phyloP scores from a whole-genome alignment of 2,797 vertebrate genomes.

The Chiloscyllium punctatum region DNA sequence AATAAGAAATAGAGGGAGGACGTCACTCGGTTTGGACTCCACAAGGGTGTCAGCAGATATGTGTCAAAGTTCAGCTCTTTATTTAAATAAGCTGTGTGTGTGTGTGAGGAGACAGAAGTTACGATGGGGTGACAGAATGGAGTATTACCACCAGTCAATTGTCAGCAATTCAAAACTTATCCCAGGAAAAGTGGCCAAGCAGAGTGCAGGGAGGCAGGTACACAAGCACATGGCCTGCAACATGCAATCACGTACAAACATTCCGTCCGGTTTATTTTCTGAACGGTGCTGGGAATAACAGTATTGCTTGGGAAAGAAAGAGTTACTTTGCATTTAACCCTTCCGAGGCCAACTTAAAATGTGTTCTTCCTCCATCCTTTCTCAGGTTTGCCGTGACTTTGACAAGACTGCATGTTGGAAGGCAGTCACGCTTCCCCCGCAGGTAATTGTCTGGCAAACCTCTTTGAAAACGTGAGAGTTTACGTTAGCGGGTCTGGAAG shows the following conservation, averaged over 20 bases:
- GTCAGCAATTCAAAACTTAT: neutral
- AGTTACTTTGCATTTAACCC: conserved; percentile 15
- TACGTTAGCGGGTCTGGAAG: neutral
- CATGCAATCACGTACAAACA: neutral
- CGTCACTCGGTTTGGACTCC: conserved; percentile 4
- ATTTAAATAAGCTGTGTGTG: neutral
- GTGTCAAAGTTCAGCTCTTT: conserved; percentile 17
- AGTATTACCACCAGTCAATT: neutral
- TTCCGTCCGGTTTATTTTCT: neutral
- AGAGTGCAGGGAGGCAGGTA: neutral
- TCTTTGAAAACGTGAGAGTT: neutral
- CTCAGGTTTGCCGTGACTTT: neutral
- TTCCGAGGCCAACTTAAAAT: neutral
- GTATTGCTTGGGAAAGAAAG: neutral
- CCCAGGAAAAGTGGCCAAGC: neutral
- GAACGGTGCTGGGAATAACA: neutral
- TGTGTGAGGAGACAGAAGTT: neutral
- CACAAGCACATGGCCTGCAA: neutral
- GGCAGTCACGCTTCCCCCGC: neutral
- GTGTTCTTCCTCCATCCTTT: neutral
- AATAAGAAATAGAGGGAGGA: neutral
- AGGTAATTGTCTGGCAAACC: neutral
- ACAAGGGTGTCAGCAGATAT: conserved; percentile 19
- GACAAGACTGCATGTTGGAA: neutral
- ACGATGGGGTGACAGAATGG: neutral